phyloP scores from a whole-genome alignment of 2,113 vertebrate genomes.

The Lynx canadensis region DNA sequence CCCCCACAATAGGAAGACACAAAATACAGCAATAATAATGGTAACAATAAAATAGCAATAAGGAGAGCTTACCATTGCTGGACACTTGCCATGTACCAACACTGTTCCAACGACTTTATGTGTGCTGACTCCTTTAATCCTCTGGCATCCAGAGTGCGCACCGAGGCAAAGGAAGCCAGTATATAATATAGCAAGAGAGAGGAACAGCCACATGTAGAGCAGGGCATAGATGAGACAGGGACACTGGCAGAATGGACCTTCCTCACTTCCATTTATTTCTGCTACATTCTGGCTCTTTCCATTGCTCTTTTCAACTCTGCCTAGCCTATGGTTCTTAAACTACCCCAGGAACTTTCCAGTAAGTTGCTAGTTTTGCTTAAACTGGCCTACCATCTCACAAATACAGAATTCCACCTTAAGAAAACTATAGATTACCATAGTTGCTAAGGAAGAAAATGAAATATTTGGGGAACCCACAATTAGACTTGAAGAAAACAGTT shows the following conservation, averaged over 20 bases:
- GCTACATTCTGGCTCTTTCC: background rate
- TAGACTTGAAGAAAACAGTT: background rate
- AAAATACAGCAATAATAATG: background rate
- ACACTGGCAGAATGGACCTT: background rate
- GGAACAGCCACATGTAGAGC: background rate
- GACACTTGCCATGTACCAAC: background rate
- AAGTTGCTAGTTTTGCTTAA: background rate
- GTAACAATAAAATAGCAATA: background rate
- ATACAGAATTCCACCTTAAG: background rate
- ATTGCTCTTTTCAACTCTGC: background rate
- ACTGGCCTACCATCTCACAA: background rate
- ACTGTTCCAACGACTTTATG: background rate
- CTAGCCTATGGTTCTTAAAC: background rate
- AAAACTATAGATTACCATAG: background rate
- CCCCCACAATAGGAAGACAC: background rate
- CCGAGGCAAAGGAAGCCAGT: background rate
- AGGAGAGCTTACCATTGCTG: background rate
- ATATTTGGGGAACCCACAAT: background rate
- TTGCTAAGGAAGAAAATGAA: background rate
- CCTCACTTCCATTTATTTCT: background rate
- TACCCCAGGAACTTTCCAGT: background rate
- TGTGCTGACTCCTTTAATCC: background rate
- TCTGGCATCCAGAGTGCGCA: background rate
- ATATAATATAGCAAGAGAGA: background rate
- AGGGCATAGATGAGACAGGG: too few relatives aligned